Conservation (phyloP, 2,888 invertebrate genomes). For the Teinopalpus imperialis region DNA sequence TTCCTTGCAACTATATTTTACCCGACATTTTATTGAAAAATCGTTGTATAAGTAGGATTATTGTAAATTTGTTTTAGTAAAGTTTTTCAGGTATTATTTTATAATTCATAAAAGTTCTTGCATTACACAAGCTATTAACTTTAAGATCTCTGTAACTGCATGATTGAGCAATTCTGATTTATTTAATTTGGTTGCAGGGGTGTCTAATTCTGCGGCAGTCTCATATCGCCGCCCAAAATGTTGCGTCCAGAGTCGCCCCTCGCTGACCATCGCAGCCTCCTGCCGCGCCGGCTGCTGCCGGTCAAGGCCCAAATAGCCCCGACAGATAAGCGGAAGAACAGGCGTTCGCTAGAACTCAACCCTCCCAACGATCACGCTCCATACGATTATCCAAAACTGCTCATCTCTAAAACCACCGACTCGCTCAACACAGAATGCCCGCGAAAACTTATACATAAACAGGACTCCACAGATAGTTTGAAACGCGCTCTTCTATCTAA, state of each 20-base stretch:
- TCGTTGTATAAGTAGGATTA: too few species aligned
- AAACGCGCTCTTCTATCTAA: slow-evolving; percentile 67
- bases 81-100: background rate
- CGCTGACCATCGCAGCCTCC: slow-evolving; percentile 78
- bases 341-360: slow-evolving; percentile 75
- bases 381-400: slow-evolving; percentile 73
- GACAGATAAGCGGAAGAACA: slow-evolving; percentile 69
- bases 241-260: slow-evolving; percentile 79
- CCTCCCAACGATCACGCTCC: slow-evolving; percentile 64
- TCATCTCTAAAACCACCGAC: slow-evolving; percentile 76
- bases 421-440: slow-evolving; percentile 75
- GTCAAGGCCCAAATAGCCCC: slow-evolving; percentile 74
- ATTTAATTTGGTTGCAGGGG: slow-evolving; percentile 60
- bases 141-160: too few species aligned
- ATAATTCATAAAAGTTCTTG: too few species aligned
- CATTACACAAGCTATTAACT: too few species aligned
- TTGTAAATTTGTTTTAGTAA: background rate
- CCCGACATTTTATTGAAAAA: too few species aligned
- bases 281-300: slow-evolving; percentile 71
- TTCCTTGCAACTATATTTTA: too few species aligned
- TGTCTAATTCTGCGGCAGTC: slow-evolving; percentile 56
- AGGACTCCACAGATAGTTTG: slow-evolving; percentile 71
- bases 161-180: too few species aligned
- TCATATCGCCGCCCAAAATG: slow-evolving; percentile 64
- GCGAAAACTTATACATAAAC: slow-evolving; percentile 67